These are phyloP conservation scores for Nannoperca australis DNA, from an alignment of 2,797 vertebrate species.

Conservation along the genomic window DNA sequence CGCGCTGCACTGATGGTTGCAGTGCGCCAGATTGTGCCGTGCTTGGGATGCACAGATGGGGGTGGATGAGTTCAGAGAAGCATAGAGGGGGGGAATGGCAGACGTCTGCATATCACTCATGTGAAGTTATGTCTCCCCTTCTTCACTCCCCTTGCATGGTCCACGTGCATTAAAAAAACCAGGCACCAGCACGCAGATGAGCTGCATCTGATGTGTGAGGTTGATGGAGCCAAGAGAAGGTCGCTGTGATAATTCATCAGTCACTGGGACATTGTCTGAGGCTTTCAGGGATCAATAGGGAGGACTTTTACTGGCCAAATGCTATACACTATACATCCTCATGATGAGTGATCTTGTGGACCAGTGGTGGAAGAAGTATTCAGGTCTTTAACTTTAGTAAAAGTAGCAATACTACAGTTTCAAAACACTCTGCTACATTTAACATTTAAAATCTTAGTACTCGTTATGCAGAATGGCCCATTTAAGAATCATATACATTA, in stretches of 20 bases:
- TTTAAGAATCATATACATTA: background rate
- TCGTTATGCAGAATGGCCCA: background rate
- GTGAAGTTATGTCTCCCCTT: constrained; percentile 74
- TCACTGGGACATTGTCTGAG: constrained; percentile 43
- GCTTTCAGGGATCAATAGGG: constrained; percentile 28
- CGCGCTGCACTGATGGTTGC: constrained; percentile 74
- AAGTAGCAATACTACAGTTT: background rate
- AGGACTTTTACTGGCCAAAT: constrained; percentile 29
- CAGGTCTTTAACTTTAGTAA: background rate
- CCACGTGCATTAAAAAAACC: background rate
- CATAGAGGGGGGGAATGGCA: constrained; percentile 68
- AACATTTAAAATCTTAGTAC: background rate
- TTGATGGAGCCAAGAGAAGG: constrained; percentile 25
- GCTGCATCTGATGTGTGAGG: constrained; percentile 9
- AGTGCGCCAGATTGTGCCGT: constrained; percentile 72
- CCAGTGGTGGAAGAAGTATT: background rate
- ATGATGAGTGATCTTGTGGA: background rate
- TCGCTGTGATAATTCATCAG: constrained; percentile 41
- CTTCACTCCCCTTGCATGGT: background rate
- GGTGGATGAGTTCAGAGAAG: constrained; percentile 76
- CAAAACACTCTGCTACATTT: background rate
- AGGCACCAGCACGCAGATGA: constrained; percentile 22
- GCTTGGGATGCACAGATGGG: constrained; percentile 78
- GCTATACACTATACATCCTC: constrained; percentile 37
- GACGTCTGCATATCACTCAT: constrained; percentile 72